Evolutionary conservation across 2,888 invertebrate species (phyloP).

Genomic region (Amblyjoppa fuscipennis): DNA sequence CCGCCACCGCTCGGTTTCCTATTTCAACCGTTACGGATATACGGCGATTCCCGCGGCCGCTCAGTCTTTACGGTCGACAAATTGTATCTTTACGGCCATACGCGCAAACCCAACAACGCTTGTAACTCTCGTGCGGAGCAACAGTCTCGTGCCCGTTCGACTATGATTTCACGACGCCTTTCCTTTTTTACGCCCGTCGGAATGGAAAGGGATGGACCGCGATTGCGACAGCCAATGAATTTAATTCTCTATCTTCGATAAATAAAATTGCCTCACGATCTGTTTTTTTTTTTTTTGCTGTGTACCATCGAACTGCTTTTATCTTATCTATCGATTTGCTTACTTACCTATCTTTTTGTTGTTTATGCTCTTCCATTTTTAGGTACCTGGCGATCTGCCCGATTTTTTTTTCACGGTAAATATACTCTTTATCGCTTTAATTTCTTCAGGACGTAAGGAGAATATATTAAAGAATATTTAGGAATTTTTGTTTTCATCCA

Average conservation of each 20-base stretch:
- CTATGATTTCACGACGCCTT: slow-evolving; percentile 54
- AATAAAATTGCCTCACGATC: background rate
- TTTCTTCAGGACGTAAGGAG: too few relatives aligned
- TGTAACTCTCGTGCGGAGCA: slow-evolving; percentile 69
- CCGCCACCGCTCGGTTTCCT: slow-evolving; percentile 33
- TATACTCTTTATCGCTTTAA: too few relatives aligned
- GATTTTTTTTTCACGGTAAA: too few relatives aligned
- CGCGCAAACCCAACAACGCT: slow-evolving; percentile 57
- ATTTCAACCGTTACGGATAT: slow-evolving; percentile 52
- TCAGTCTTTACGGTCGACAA: slow-evolving; percentile 75
- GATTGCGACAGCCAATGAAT: background rate
- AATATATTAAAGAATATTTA: too few relatives aligned
- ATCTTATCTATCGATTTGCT: too few relatives aligned
- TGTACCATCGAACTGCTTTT: too few relatives aligned
- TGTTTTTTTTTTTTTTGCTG: too few relatives aligned
- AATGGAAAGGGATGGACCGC: slow-evolving; percentile 20
- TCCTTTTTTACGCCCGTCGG: slow-evolving; percentile 25
- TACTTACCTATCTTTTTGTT: too few relatives aligned
- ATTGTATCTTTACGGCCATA: slow-evolving; percentile 75
- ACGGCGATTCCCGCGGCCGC: slow-evolving; percentile 53
- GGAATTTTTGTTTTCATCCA: too few relatives aligned
- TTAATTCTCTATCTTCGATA: slow-evolving; percentile 9
- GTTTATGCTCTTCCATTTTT: too few relatives aligned
- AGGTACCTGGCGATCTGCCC: too few relatives aligned
- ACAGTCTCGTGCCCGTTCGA: slow-evolving; percentile 68